Conservation (phyloP, 2,797 vertebrate genomes). For the Syngnathus acus region DNA sequence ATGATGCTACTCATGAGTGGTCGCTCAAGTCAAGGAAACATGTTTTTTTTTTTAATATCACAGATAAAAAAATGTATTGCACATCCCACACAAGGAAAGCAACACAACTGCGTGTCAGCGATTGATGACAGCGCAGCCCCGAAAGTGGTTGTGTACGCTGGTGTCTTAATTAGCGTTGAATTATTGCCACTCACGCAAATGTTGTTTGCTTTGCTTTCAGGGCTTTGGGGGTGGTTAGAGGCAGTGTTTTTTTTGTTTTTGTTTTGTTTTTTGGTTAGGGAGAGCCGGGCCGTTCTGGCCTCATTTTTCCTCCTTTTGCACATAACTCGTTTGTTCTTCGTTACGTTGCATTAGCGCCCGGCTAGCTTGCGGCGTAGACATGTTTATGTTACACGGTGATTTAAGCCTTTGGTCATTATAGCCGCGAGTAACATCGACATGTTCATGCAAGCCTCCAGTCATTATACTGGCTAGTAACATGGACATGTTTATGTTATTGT, state of each 20-base stretch:
- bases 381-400: not conserved
- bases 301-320: conserved; percentile 22
- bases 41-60: not conserved
- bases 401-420: not conserved
- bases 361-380: not conserved
- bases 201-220: conserved; percentile 42
- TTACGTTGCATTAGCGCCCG: conserved; percentile 8
- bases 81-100: conserved; percentile 4
- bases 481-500: conserved; percentile 46
- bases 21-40: not conserved
- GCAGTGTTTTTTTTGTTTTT: not conserved
- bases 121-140: conserved; percentile 47
- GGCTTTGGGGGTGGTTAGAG: conserved; percentile 2
- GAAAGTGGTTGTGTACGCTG: conserved; percentile 42
- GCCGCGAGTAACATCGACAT: not conserved
- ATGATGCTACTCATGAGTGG: not conserved
- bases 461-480: conserved; percentile 20
- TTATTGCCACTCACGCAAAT: conserved; percentile 56
- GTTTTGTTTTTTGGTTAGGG: not conserved
- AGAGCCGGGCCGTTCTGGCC: conserved; percentile 14
- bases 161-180: conserved; percentile 64
- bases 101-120: conserved; percentile 18
- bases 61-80: not conserved
- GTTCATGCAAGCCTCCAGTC: not conserved
- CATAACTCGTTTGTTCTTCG: conserved; percentile 6